phyloP scores from a whole-genome alignment of 2,888 invertebrate genomes.

The Oxystoma pomonae region DNA sequence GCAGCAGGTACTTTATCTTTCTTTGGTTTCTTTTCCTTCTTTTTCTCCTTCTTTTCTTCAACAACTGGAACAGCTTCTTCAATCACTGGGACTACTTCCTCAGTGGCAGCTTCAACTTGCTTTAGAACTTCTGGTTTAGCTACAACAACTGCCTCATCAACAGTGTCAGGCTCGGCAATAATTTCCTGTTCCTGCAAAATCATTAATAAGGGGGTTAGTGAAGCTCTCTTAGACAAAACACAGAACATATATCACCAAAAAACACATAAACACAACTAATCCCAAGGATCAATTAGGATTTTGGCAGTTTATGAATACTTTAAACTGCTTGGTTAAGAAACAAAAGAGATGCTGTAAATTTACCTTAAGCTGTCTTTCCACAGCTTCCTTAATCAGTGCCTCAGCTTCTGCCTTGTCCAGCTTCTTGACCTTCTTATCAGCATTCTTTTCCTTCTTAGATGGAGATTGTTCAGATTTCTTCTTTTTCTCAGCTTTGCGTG shows the following conservation, averaged over 20 bases:
- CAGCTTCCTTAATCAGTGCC: constrained; percentile 50
- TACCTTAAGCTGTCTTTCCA: constrained; percentile 41
- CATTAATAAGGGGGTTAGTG: too few species aligned
- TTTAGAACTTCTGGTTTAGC: constrained; percentile 21
- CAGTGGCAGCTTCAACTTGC: constrained; percentile 24
- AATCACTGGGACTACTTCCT: constrained; percentile 13
- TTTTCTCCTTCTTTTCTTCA: constrained; percentile 42
- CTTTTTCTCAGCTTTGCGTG: constrained; percentile 69
- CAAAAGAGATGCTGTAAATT: too few species aligned
- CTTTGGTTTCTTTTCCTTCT: constrained; percentile 40
- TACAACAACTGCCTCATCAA: constrained; percentile 32
- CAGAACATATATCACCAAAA: too few species aligned
- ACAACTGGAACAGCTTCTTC: constrained; percentile 34
- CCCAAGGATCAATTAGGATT: too few species aligned
- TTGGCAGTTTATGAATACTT: too few species aligned
- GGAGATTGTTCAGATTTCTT: constrained; percentile 53
- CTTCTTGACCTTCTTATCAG: constrained; percentile 39
- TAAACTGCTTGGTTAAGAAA: too few species aligned
- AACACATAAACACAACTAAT: too few species aligned
- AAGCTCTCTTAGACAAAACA: too few species aligned
- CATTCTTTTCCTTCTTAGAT: constrained; percentile 45
- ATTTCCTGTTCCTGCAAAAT: not conserved
- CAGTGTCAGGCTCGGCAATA: not conserved
- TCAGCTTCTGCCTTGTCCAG: constrained; percentile 44
- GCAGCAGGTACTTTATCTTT: constrained; percentile 36